A percentile compares a stretch with the other conserved stretches of the same genome.
phyloP scores from a whole-genome alignment of 2,888 invertebrate species.

The Trisateles emortualis region DNA sequence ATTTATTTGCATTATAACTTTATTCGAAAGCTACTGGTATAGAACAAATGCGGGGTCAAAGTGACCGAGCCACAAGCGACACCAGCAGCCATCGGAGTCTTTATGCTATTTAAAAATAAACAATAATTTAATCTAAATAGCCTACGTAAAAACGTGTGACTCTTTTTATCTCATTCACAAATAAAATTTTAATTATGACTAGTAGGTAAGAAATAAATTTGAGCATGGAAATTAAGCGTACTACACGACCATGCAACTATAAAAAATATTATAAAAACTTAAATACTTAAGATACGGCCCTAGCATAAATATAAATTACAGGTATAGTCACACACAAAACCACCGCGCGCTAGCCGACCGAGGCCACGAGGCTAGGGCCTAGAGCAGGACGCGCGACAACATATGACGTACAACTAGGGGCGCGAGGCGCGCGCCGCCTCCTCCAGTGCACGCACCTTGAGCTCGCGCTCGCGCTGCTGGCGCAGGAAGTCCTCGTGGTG shows the following conservation, averaged over 20 bases:
- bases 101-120: slow-evolving; percentile 51
- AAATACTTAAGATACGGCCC: slow-evolving; percentile 56
- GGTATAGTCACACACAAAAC: slow-evolving; percentile 67
- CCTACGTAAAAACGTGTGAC: slow-evolving; percentile 64
- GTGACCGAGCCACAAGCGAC: slow-evolving; percentile 4
- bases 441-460: slow-evolving; percentile 94
- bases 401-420: slow-evolving; percentile 63
- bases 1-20: slow-evolving; percentile 47
- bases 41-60: slow-evolving; percentile 11
- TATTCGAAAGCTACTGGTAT: slow-evolving; percentile 46
- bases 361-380: slow-evolving; percentile 44
- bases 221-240: slow-evolving; percentile 85
- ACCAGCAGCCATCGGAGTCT: slow-evolving; percentile 31
- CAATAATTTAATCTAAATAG: slow-evolving; percentile 74
- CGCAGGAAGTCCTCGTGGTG: slow-evolving; percentile 87
- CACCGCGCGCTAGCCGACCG: no score
- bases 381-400: slow-evolving; percentile 37
- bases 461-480: slow-evolving; percentile 94
- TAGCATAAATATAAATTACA: slow-evolving; percentile 81
- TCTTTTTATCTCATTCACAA: slow-evolving; percentile 60
- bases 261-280: slow-evolving; percentile 80
- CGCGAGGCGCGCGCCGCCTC: slow-evolving; percentile 92
- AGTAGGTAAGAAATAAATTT: slow-evolving; percentile 84
- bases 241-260: slow-evolving; percentile 83
- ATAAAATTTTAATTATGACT: slow-evolving; percentile 83